A percentile compares a stretch with the other conserved stretches of the same genome.
Conservation (phyloP, 2,113 vertebrate species). For the Pristiophorus japonicus region DNA sequence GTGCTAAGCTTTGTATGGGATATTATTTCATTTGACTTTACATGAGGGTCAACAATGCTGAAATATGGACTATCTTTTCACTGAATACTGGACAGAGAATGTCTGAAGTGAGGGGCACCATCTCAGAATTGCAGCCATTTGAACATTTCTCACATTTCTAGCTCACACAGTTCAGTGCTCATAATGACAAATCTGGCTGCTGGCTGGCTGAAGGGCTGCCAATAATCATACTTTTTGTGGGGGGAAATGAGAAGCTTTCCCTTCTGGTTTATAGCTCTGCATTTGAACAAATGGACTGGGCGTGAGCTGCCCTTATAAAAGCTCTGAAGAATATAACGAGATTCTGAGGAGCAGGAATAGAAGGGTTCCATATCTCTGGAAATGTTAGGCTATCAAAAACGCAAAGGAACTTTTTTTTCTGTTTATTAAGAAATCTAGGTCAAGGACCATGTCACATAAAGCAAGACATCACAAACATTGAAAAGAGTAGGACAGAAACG, state of each 20-base stretch:
- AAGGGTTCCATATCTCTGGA: not conserved
- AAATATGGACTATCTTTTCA: not conserved
- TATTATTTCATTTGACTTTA: not conserved
- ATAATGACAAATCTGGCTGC: not conserved
- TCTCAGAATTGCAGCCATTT: not conserved
- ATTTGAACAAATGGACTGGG: not conserved
- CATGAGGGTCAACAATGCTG: not conserved
- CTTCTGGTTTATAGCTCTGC: not conserved
- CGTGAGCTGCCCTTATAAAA: not conserved
- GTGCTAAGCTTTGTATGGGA: not conserved
- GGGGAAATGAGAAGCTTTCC: not conserved
- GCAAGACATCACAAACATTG: not conserved
- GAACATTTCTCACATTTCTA: not conserved
- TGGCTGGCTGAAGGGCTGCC: not conserved
- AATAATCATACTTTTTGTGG: not conserved
- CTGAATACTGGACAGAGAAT: not conserved
- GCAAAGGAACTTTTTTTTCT: not conserved
- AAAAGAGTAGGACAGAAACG: not conserved
- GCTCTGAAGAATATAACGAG: not conserved
- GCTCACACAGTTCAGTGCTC: not conserved
- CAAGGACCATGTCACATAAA: not conserved
- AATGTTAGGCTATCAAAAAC: not conserved
- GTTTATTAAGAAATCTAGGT: not conserved
- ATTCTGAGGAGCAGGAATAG: not conserved
- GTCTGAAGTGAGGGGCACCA: not conserved